Conservation (phyloP, 2,113 vertebrate species). For the Anseranas semipalmata region DNA sequence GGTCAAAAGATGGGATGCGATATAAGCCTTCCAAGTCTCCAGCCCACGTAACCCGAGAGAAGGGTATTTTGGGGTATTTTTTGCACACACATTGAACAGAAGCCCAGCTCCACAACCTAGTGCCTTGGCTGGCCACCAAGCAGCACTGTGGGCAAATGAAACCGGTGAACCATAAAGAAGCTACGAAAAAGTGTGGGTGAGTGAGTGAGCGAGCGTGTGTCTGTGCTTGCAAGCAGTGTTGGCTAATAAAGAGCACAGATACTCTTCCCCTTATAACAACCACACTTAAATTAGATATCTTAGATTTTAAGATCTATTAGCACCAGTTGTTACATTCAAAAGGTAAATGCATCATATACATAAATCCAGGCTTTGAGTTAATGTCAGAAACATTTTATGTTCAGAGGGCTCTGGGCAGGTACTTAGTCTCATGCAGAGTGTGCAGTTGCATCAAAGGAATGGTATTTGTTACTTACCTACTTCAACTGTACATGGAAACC, state of each 20-base stretch:
- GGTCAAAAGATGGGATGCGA: not conserved
- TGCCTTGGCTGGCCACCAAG: conserved; percentile 62
- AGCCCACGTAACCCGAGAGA: not conserved
- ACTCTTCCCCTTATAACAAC: not conserved
- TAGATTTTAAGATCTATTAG: not conserved
- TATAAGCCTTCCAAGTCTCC: not conserved
- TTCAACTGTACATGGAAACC: not conserved
- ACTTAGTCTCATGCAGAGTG: not conserved
- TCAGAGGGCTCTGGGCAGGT: not conserved
- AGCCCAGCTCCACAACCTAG: conserved; percentile 42
- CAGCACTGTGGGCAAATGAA: conserved; percentile 57
- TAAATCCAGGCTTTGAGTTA: not conserved
- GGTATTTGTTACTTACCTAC: not conserved
- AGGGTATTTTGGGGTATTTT: not conserved
- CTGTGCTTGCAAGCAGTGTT: not conserved
- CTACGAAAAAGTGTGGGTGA: not conserved
- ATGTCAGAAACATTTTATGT: not conserved
- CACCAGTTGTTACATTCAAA: not conserved
- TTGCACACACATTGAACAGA: not conserved
- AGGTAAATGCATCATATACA: not conserved
- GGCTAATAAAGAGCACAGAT: not conserved
- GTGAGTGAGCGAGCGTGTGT: not conserved
- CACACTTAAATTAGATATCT: not conserved
- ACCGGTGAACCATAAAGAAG: conserved; percentile 33
- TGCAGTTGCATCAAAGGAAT: not conserved